Conservation (phyloP, 2,888 invertebrate genomes). For the Myathropa florea region DNA sequence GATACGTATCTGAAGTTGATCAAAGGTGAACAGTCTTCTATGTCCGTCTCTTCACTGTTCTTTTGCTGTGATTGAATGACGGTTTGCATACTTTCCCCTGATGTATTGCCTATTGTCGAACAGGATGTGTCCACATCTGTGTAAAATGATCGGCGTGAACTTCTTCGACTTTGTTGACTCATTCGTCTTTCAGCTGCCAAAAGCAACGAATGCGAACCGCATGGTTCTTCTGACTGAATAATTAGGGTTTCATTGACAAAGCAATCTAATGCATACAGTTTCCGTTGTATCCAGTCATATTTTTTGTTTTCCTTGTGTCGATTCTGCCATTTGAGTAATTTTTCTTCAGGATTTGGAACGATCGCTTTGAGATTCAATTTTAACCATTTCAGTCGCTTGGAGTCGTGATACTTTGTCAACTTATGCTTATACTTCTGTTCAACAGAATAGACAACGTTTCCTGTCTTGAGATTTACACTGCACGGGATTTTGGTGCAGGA, state of each 20-base stretch:
- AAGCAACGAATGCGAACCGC: background rate
- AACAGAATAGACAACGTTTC: conserved; percentile 46
- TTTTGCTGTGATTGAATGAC: conserved; percentile 50
- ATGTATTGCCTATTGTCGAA: background rate
- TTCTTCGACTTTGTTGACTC: background rate
- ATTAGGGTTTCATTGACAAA: background rate
- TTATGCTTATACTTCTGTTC: conserved; percentile 54
- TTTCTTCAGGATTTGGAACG: conserved; percentile 42
- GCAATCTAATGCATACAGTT: conserved; percentile 15
- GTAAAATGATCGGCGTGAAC: background rate
- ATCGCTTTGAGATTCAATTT: conserved; percentile 5
- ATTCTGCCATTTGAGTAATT: conserved; percentile 47
- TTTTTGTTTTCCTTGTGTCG: background rate
- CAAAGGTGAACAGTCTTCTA: background rate
- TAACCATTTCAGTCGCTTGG: conserved; percentile 44
- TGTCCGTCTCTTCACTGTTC: background rate
- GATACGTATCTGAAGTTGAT: conserved; percentile 1
- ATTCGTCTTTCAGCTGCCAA: background rate
- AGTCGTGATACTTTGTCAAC: conserved; percentile 9
- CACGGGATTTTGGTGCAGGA: conserved; percentile 22
- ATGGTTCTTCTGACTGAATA: background rate
- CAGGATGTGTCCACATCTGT: conserved; percentile 6
- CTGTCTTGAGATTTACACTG: conserved; percentile 24
- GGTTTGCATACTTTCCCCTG: conserved; percentile 36
- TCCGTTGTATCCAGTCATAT: conserved; percentile 11